Conservation (phyloP, 1,140 invertebrate species). For the Caenorhabditis elegans region WBcel235 BX284602.5:6247001-6247500, state of each 20-base stretch:
- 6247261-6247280: no score
- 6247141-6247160: background rate
- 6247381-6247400: background rate
- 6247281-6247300: no score
- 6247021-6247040: background rate
- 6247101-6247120: background rate
- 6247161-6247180: no score
- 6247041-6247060: background rate
- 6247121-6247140: no score
- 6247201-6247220: background rate
- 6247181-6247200: background rate
- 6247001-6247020: background rate
- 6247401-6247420: background rate
- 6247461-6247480: conserved; percentile 96
- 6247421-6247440: conserved; percentile 1
- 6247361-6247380: background rate
- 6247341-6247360: background rate
- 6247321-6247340: no score
- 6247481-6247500: conserved; percentile 93
- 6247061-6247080: background rate
- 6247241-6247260: no score
- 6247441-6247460: background rate
- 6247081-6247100: background rate
- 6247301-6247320: no score
- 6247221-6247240: no score